Evolutionary conservation across 1,140 invertebrate species (phyloP), one percentile per base, ranked within the genome.

Genomic region (Drosophila serrata): DNA sequence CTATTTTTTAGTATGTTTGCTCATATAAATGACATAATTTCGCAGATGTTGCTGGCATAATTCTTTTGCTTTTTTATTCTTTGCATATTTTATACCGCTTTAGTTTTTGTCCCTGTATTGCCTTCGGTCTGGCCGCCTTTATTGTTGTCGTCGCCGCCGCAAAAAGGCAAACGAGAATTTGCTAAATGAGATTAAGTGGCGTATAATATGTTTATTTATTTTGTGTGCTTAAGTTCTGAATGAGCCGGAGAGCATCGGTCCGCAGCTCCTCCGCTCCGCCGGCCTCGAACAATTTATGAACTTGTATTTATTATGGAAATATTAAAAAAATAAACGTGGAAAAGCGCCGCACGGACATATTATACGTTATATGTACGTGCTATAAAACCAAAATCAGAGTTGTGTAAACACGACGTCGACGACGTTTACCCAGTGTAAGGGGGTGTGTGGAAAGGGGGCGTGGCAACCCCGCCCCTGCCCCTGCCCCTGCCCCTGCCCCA

Each of bases 21-120:
- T 75, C 78, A 90, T 90, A 90, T 90, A 90, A 90, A 90, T 90
- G 86, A 90, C 85, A 90, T 86, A 90, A 90, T 90, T 90, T 90
- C 74, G 78, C 75, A 90, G 86, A 85, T 90, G 84, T 74, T 84
- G 67, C 56, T 57, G 53, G 43, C 68, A 86, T 75, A 81, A 78
- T 69, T 75, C 64, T 68, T 68, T 76, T 46, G 74, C 24, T 63
- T 62, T 69, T 46, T 77, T 69, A 72, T 60, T 72, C 60, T 67
- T 82, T 87, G 82, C 80, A 88, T 88, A 87, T 88, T 87, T 88
- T 74, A 86, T 77, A 45, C 58, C 81, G 86, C 82, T 86, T 82
- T 69, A 67, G 70, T 58, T 82, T 82, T 81, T 69, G 17, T 24
- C 6, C 48, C n/a, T 35, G 45, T 37, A 70, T 60, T 31, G 56